Percentiles rank a stretch among this genome's conserved stretches.
Conservation (phyloP, 2,113 vertebrate genomes). For the Ptychochromis oligacanthus region DNA sequence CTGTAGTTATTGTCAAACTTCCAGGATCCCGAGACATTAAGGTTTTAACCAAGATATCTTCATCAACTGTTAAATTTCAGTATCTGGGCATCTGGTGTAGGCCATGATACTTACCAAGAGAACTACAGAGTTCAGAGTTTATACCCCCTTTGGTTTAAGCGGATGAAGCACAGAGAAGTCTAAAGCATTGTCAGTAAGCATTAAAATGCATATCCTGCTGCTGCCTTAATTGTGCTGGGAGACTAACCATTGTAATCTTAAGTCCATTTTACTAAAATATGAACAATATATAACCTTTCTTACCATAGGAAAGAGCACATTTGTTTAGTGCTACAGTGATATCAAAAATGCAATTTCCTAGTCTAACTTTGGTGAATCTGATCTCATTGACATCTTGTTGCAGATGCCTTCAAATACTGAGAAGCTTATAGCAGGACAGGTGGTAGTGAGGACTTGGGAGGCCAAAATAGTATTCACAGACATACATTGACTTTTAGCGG, state of each 20-base stretch:
- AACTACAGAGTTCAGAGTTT: background rate
- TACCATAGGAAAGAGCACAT: background rate
- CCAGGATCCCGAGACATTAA: background rate
- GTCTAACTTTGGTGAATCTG: too few species aligned
- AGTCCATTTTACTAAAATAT: background rate
- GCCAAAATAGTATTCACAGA: too few species aligned
- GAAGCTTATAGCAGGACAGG: too few species aligned
- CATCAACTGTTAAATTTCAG: background rate
- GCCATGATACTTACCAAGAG: background rate
- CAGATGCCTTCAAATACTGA: too few species aligned
- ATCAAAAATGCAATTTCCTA: background rate
- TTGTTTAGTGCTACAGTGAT: background rate
- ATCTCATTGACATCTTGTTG: too few species aligned
- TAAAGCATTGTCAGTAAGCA: background rate
- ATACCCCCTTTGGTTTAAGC: background rate
- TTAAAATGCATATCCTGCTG: background rate
- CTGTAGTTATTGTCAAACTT: too few species aligned
- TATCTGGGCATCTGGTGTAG: background rate
- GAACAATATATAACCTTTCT: background rate
- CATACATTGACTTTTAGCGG: too few species aligned
- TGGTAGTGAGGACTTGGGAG: too few species aligned
- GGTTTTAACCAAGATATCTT: background rate
- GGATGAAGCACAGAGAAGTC: background rate
- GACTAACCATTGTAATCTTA: background rate
- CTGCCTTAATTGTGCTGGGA: background rate